Evolutionary conservation across 2,113 vertebrate species (phyloP).

Genomic region (Strigops habroptila): DNA sequence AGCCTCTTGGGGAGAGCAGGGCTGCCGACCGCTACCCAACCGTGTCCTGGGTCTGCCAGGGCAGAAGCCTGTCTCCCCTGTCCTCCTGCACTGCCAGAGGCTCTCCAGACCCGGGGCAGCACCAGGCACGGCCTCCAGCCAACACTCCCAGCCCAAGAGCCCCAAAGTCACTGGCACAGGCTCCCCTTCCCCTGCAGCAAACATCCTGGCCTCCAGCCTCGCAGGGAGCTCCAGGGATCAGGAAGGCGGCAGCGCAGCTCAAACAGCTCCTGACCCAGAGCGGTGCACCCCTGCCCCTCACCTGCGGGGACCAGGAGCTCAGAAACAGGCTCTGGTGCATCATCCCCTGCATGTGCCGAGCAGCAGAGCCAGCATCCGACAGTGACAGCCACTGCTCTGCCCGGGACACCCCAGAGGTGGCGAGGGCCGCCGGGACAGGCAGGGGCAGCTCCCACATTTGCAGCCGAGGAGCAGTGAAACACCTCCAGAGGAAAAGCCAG

Average conservation of each 20-base stretch:
- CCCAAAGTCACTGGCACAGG: not conserved
- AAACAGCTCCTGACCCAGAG: not conserved
- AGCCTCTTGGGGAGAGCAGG: not conserved
- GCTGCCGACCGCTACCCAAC: rapidly evolving
- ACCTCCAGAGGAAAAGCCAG: not conserved
- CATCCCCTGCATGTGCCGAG: not conserved
- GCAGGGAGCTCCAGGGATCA: not conserved
- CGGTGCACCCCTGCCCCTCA: not conserved
- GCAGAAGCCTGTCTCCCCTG: not conserved
- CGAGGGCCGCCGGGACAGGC: not conserved
- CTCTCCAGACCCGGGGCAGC: not conserved
- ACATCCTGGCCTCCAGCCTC: not conserved
- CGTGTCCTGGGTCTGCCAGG: not conserved
- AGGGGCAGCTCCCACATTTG: not conserved
- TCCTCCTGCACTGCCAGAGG: not conserved
- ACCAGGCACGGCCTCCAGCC: not conserved
- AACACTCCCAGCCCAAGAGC: not conserved
- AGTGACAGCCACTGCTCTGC: rapidly evolving
- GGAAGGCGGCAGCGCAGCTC: not conserved
- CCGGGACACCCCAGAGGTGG: not conserved
- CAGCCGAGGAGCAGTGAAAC: not conserved
- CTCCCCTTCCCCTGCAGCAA: not conserved
- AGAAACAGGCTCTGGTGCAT: not conserved
- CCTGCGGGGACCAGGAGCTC: not conserved
- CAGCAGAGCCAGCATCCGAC: not conserved